These are phyloP conservation scores for Odontamblyopus lacepedii DNA, from an alignment of 2,797 vertebrate species.

Conservation along the genomic window DNA sequence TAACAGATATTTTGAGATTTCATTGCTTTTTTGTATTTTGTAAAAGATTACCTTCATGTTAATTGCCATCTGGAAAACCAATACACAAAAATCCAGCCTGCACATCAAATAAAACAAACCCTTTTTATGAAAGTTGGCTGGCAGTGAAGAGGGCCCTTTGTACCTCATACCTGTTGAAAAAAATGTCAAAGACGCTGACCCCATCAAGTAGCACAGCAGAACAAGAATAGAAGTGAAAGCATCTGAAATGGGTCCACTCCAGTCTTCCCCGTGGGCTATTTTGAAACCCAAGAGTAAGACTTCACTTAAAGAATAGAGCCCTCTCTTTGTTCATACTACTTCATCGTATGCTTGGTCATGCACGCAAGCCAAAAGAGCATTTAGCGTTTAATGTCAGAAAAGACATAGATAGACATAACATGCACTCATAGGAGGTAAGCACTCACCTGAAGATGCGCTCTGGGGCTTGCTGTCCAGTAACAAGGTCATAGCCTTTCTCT, in stretches of 20 bases:
- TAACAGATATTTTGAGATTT: too few species aligned
- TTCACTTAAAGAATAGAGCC: conserved; percentile 16
- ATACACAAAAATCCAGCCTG: not conserved
- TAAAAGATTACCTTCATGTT: too few species aligned
- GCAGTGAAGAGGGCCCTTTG: conserved; percentile 21
- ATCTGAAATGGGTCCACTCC: conserved; percentile 44
- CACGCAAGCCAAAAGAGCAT: conserved; percentile 14
- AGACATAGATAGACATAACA: conserved; percentile 43
- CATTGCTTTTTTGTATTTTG: too few species aligned
- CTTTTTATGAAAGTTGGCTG: not conserved
- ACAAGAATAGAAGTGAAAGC: conserved; percentile 64
- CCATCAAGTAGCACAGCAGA: conserved; percentile 47
- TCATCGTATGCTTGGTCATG: conserved; percentile 36
- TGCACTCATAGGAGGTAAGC: conserved; percentile 17
- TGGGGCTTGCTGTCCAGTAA: conserved; percentile 94
- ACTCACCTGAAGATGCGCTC: conserved; percentile 98
- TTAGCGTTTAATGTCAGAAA: conserved; percentile 3
- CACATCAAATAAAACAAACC: conserved; percentile 1
- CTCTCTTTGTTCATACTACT: conserved; percentile 33
- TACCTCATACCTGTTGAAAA: conserved; percentile 20
- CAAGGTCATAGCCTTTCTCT: conserved; percentile 95
- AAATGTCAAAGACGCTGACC: conserved; percentile 56
- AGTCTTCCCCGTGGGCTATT: conserved; percentile 42
- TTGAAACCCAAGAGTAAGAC: conserved; percentile 30
- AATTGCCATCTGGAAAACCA: not conserved